These are phyloP conservation scores for Phrynosoma platyrhinos DNA, from an alignment of 2,113 vertebrate species.

Conservation along the genomic window DNA sequence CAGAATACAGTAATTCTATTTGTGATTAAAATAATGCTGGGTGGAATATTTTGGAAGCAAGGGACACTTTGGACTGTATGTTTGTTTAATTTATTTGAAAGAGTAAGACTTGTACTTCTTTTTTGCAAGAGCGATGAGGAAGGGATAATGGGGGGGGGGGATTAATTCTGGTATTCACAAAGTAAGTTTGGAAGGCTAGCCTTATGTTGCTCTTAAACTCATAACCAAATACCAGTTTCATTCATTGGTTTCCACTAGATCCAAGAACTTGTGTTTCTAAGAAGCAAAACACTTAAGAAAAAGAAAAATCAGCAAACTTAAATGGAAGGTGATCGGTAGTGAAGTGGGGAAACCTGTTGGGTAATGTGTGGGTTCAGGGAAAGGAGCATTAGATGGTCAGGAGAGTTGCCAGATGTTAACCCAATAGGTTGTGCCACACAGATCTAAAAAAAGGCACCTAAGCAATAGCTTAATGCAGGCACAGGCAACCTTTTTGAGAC, in stretches of 20 bases:
- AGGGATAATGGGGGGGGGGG: not conserved
- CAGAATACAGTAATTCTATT: not conserved
- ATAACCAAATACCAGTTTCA: not conserved
- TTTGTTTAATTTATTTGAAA: not conserved
- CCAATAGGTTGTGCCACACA: not conserved
- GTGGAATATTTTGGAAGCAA: not conserved
- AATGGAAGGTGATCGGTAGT: not conserved
- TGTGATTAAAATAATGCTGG: not conserved
- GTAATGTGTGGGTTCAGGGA: not conserved
- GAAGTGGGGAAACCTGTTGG: not conserved
- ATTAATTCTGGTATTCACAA: too few relatives aligned
- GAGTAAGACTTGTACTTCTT: not conserved
- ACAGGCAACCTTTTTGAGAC: too few relatives aligned
- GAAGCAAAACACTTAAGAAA: not conserved
- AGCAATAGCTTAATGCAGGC: not conserved
- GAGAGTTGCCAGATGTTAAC: not conserved
- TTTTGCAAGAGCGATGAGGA: not conserved
- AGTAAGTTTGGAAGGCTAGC: not conserved
- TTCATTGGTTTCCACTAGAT: not conserved
- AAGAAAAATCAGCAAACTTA: not conserved
- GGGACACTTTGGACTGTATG: not conserved
- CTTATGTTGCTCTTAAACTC: not conserved
- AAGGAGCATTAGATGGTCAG: not conserved
- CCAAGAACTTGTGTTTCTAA: not conserved
- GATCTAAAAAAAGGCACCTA: not conserved